Percentiles rank a stretch among this genome's conserved stretches.
Conservation (phyloP, 2,797 vertebrate genomes). For the Synaphobranchus kaupii region DNA sequence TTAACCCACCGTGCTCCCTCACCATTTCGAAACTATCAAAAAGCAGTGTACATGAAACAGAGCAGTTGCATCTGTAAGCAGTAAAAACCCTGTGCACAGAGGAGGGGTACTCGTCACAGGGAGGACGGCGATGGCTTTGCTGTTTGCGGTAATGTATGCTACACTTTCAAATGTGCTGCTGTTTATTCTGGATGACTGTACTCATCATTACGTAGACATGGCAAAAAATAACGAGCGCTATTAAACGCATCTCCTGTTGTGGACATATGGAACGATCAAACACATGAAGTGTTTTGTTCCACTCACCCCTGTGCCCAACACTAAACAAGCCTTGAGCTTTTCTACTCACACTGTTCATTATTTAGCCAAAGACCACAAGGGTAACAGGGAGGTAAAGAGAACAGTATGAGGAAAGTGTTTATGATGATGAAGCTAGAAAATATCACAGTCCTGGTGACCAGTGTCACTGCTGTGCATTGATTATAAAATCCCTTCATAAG, state of each 20-base stretch:
- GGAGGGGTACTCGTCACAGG: not conserved
- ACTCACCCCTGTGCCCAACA: not conserved
- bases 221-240: not conserved
- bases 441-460: not conserved
- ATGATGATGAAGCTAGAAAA: slow-evolving; percentile 65
- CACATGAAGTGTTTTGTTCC: not conserved
- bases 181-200: not conserved
- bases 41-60: not conserved
- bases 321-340: not conserved
- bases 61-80: not conserved
- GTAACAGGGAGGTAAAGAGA: not conserved
- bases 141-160: not conserved
- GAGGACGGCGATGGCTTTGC: not conserved
- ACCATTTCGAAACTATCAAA: not conserved
- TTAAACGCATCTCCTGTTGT: not conserved
- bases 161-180: not conserved
- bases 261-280: not conserved
- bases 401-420: slow-evolving; percentile 54
- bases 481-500: not conserved
- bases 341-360: not conserved
- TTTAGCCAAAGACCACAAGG: not conserved
- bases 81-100: not conserved
- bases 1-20: not conserved
- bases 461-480: not conserved
- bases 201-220: not conserved